phyloP scores from a whole-genome alignment of 1,140 invertebrate species.

The Drosophila arizonae region DNA sequence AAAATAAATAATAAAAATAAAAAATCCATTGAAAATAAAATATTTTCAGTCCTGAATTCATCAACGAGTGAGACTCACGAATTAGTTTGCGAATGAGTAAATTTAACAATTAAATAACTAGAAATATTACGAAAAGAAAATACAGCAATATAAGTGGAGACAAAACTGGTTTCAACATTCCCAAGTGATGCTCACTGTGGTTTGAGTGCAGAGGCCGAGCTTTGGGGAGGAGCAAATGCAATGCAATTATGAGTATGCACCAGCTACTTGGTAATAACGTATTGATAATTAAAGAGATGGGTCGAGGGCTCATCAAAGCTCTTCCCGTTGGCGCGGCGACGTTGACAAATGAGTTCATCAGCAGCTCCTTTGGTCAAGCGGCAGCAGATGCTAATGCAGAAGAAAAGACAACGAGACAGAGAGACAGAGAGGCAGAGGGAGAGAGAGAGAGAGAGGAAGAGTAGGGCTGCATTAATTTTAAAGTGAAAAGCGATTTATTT shows the following conservation, averaged over 20 bases:
- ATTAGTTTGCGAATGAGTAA: neutral
- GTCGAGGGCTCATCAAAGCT: slow-evolving; percentile 43
- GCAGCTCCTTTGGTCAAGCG: slow-evolving; percentile 44
- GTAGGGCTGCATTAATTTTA: slow-evolving; percentile 53
- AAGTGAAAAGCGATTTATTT: slow-evolving; percentile 80
- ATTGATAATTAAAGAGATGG: slow-evolving; percentile 80
- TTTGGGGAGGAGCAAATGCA: slow-evolving; percentile 19
- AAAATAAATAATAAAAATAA: too few relatives aligned
- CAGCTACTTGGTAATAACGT: slow-evolving; percentile 63
- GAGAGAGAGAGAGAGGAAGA: neutral
- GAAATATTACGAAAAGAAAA: neutral
- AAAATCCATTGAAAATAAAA: neutral
- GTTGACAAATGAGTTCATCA: slow-evolving; percentile 80
- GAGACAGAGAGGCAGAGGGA: slow-evolving; percentile 2
- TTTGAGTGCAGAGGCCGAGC: slow-evolving; percentile 29
- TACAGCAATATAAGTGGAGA: neutral
- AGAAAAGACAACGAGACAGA: neutral
- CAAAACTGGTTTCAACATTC: neutral
- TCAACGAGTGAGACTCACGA: too few relatives aligned
- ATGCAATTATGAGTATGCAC: slow-evolving; percentile 59
- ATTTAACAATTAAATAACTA: neutral
- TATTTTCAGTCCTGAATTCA: neutral
- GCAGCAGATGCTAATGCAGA: slow-evolving; percentile 12
- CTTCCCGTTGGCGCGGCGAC: slow-evolving; percentile 40
- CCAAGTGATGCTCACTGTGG: slow-evolving; percentile 43